Evolutionary conservation across 1,140 invertebrate genomes (phyloP).

Genomic region (Calephelis nemesis): DNA sequence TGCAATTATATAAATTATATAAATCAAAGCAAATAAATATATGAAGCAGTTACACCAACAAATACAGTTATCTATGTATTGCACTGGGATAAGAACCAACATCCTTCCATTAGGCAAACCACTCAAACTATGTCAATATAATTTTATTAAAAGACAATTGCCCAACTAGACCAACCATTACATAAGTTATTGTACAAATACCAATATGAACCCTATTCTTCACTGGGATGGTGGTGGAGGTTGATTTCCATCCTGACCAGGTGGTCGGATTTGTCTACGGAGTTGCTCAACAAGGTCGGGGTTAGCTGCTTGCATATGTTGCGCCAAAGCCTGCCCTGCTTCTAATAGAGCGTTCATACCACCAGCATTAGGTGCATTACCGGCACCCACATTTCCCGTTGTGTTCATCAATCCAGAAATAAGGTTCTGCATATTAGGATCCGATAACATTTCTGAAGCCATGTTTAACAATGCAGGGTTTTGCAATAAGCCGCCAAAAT

Average conservation of each 20-base stretch:
- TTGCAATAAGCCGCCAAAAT: conserved; percentile 83
- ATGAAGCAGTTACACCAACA: too few relatives aligned
- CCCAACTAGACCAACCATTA: neutral
- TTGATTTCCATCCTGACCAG: conserved; percentile 37
- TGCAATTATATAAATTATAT: too few relatives aligned
- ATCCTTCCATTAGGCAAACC: too few relatives aligned
- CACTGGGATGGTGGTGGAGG: conserved; percentile 37
- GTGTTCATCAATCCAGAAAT: conserved; percentile 70
- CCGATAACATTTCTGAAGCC: conserved; percentile 88
- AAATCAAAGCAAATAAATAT: too few relatives aligned
- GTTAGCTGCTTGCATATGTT: conserved; percentile 74
- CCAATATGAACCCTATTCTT: conserved; percentile 1
- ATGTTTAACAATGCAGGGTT: conserved; percentile 89
- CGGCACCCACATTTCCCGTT: conserved; percentile 26
- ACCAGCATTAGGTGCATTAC: conserved; percentile 24
- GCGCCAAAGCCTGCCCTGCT: conserved; percentile 70
- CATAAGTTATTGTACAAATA: conserved; percentile 10
- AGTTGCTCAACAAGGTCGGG: conserved; percentile 73
- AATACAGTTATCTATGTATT: too few relatives aligned
- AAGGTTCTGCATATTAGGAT: conserved; percentile 89
- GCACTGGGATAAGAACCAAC: too few relatives aligned
- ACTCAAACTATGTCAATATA: too few relatives aligned
- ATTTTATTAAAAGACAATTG: neutral
- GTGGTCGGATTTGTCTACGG: conserved; percentile 63
- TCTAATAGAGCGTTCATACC: conserved; percentile 65